A percentile compares a stretch with the other conserved stretches of the same genome.
Conservation (phyloP, 2,888 invertebrate genomes). For the Automeris io region DNA sequence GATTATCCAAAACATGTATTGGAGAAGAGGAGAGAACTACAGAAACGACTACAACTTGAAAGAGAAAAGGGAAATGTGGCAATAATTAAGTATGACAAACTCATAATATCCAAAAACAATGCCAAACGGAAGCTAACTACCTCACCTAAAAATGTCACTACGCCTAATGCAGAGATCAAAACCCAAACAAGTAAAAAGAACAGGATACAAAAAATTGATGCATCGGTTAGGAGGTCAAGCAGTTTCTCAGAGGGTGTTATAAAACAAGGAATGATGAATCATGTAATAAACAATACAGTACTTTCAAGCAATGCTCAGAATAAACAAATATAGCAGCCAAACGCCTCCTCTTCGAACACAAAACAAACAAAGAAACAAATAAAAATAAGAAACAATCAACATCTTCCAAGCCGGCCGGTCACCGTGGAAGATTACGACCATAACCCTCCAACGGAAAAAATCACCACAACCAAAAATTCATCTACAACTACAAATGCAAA, state of each 20-base stretch:
- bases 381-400: neutral
- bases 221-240: neutral
- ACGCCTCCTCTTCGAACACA: neutral
- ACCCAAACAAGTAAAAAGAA: neutral
- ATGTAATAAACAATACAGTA: neutral
- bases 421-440: no score
- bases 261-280: neutral
- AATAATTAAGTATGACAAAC: neutral
- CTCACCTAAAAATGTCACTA: neutral
- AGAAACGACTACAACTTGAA: neutral
- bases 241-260: neutral
- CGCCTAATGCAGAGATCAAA: neutral
- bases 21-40: neutral
- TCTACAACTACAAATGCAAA: no score
- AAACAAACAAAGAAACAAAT: neutral
- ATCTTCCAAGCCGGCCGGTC: neutral
- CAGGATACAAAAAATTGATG: neutral
- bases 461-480: conserved; percentile 8
- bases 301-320: neutral
- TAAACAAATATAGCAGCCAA: neutral
- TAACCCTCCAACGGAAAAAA: conserved; percentile 1
- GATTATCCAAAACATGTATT: conserved; percentile 13
- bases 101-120: neutral
- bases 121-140: neutral
- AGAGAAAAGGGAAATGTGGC: neutral